A percentile compares a stretch with the other conserved stretches of the same genome.
phyloP scores from a whole-genome alignment of 2,888 invertebrate genomes.

The Tinea trinotella region DNA sequence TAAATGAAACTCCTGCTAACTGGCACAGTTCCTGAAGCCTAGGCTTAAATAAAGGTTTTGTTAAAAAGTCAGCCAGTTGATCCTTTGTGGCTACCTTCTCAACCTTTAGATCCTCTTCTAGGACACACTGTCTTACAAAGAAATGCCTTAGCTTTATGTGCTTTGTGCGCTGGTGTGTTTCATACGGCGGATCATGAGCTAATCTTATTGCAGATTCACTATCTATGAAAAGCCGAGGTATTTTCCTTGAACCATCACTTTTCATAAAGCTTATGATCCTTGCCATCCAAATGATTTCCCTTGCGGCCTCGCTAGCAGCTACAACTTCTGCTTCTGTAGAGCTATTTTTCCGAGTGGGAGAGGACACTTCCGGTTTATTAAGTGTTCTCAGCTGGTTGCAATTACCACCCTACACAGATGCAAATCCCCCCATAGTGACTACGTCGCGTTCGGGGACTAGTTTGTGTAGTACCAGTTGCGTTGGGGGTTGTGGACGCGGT shows the following conservation, averaged over 20 bases:
- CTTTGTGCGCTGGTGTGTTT: background rate
- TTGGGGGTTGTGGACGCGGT: no score
- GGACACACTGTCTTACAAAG: background rate
- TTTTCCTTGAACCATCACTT: background rate
- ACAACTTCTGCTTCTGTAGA: conserved; percentile 12
- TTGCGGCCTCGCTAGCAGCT: conserved; percentile 13
- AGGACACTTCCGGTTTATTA: no score
- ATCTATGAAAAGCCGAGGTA: no score
- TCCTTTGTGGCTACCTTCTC: background rate
- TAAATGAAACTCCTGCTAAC: no score
- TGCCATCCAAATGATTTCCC: conserved; percentile 2
- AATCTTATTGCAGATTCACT: background rate
- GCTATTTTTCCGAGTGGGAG: no score
- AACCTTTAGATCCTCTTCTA: background rate
- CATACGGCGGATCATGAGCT: background rate
- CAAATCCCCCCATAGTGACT: no score
- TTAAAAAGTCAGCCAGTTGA: background rate
- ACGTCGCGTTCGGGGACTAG: no score
- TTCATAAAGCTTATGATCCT: background rate
- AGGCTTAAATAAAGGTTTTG: no score
- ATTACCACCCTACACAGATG: no score
- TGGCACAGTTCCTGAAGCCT: no score
- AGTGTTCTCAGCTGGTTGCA: no score
- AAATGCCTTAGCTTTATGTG: background rate
- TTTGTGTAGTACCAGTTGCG: no score